Evolutionary conservation across 2,888 invertebrate species (phyloP).

Genomic region (Agrilus cyanescens): DNA sequence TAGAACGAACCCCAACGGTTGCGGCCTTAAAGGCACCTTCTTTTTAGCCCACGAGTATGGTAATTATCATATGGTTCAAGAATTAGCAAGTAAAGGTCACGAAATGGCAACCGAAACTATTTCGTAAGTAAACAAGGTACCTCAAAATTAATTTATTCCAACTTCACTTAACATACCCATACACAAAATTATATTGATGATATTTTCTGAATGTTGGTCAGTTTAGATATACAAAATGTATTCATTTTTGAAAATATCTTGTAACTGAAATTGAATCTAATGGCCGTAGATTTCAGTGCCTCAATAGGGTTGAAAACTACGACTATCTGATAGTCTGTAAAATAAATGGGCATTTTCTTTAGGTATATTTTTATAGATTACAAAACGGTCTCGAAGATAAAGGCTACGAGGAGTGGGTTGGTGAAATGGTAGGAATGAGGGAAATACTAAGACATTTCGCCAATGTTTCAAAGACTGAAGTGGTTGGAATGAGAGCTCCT

Average conservation of each 20-base stretch:
- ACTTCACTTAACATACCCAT: too few relatives aligned
- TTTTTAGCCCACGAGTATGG: slow-evolving; percentile 87
- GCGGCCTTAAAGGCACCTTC: slow-evolving; percentile 81
- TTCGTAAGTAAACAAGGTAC: slow-evolving; percentile 48
- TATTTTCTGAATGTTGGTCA: too few relatives aligned
- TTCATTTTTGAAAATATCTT: too few relatives aligned
- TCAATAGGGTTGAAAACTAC: too few relatives aligned
- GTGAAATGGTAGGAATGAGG: slow-evolving; percentile 89
- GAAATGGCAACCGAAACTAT: slow-evolving; percentile 66
- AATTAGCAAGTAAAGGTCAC: slow-evolving; percentile 78
- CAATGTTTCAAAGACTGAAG: slow-evolving; percentile 68
- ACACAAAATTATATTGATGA: too few relatives aligned
- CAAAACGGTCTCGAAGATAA: slow-evolving; percentile 81
- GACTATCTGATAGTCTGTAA: too few relatives aligned
- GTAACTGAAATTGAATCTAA: too few relatives aligned
- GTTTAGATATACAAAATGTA: too few relatives aligned
- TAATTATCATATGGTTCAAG: slow-evolving; percentile 87
- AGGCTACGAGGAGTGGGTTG: slow-evolving; percentile 86
- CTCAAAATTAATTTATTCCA: too few relatives aligned
- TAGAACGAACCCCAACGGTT: slow-evolving; percentile 79
- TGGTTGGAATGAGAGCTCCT: slow-evolving; percentile 80
- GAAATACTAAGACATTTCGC: slow-evolving; percentile 74
- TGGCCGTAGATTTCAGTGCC: too few relatives aligned
- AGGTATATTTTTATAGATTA: slow-evolving; percentile 33
- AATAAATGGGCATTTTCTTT: not conserved